Evolutionary conservation across 2,797 vertebrate species (phyloP).

Genomic region (Microctenopoma lineatum): DNA sequence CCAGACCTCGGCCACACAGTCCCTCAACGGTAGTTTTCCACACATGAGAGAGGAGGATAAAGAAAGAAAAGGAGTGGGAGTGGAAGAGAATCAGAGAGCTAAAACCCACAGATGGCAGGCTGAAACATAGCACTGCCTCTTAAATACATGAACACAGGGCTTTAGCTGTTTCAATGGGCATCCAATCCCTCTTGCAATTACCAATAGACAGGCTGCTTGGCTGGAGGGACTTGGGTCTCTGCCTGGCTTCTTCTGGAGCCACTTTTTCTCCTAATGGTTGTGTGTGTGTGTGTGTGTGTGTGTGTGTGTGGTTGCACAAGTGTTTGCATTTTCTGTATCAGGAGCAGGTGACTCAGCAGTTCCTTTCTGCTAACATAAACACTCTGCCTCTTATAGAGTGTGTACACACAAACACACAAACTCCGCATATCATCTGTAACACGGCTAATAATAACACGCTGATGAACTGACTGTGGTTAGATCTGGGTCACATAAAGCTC

Average conservation of each 20-base stretch:
- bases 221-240: constrained; percentile 52
- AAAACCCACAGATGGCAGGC: constrained; percentile 72
- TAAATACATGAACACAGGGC: constrained; percentile 69
- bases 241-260: constrained; percentile 55
- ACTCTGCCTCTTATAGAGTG: constrained; percentile 10
- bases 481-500: constrained; percentile 59
- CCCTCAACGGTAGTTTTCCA: constrained; percentile 71
- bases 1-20: constrained; percentile 50
- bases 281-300: constrained; percentile 16
- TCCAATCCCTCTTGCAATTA: constrained; percentile 73
- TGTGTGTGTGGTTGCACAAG: constrained; percentile 14
- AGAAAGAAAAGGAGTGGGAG: constrained; percentile 58
- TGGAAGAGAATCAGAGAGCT: constrained; percentile 57
- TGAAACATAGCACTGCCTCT: constrained; percentile 73
- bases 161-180: constrained; percentile 62
- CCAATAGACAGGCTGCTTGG: constrained; percentile 62
- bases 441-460: constrained; percentile 51
- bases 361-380: constrained; percentile 14
- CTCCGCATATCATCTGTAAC: constrained; percentile 42
- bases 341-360: constrained; percentile 65
- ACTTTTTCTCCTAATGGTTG: constrained; percentile 20
- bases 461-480: constrained; percentile 43
- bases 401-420: constrained; percentile 11
- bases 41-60: constrained; percentile 39
- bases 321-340: constrained; percentile 31